Base-by-base conservation (phyloP, 2,113 vertebrate genomes). In the Serilophus lunatus region DNA sequence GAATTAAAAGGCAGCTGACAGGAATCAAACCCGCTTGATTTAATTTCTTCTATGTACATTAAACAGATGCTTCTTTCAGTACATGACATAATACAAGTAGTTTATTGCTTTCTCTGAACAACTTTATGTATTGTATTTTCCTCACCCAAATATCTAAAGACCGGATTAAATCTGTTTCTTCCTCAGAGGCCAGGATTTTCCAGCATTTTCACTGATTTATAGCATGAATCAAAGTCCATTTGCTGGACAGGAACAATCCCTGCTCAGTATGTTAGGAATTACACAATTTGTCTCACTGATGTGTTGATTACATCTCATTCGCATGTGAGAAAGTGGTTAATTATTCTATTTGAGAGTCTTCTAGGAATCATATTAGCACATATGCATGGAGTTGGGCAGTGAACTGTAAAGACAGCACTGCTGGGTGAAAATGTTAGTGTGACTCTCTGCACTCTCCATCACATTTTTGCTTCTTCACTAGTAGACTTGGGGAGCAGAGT, bases 131-230 rank as follows among this genome's bases (percentile, higher is more conserved):
- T 45, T 75, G 35, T 23, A 13, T 80, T 88, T 94, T 88, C 40
- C 35, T 77, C 77, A 69, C n/a, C 16, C 63, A 72, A 38, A 69
- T 86, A 13, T 86, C 57, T 83, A 25, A 90, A 79, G 70, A 79
- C 12, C 28, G 82, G 14, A 54, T 75, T 56, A 63, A 59, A 86
- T 70, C 13, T 66, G 7, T 90, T 90, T 61, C 57, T 75, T 76
- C 26, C 35, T 71, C 7, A 72, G 47, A 70, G 11, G 16, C 38
- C 56, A 82, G 42, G 28, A 82, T 36, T 95, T 90, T 75, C 8
- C 28, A 38, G 15, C 5, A 13, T 45, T 90, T 88, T 91, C 1
- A 1, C 35, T 82, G 49, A 82, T 94, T 76, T 90, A 68, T 72
- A 57, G 35, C 71, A 40, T 38, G 80, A 35, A 17, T 25, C 57